Evolutionary conservation across 2,888 invertebrate species (phyloP).

Genomic region (Ormyrus thymus): DNA sequence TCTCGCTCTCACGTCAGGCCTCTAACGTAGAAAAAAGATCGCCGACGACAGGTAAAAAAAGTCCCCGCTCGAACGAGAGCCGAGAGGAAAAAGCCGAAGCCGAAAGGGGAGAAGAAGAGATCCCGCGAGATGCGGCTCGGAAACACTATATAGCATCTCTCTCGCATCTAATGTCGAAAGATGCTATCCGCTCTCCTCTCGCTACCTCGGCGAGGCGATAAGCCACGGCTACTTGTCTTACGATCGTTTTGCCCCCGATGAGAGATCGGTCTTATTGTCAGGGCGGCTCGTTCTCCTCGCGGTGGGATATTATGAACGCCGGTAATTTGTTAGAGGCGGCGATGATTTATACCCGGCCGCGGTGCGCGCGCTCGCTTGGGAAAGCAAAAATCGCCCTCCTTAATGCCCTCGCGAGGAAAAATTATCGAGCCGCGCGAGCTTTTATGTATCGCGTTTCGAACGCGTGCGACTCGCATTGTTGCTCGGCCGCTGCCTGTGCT

Average conservation of each 20-base stretch:
- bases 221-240: conserved; percentile 52
- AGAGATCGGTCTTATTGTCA: conserved; percentile 54
- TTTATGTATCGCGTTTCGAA: conserved; percentile 40
- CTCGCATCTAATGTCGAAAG: conserved; percentile 40
- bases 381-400: conserved; percentile 12
- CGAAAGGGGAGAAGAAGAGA: conserved; percentile 37
- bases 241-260: conserved; percentile 53
- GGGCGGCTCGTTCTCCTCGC: background rate
- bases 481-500: background rate
- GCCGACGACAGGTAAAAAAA: background rate
- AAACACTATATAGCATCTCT: conserved; percentile 17
- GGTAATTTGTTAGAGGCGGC: conserved; percentile 50
- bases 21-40: background rate
- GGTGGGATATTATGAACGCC: conserved; percentile 40
- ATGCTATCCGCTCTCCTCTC: conserved; percentile 30
- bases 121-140: conserved; percentile 16
- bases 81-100: background rate
- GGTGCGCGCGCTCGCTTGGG: background rate
- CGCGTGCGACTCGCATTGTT: conserved; percentile 1
- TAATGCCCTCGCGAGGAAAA: conserved; percentile 18
- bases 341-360: conserved; percentile 37
- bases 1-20: background rate
- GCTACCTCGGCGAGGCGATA: background rate
- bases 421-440: background rate
- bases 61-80: background rate